A percentile compares a stretch with the other conserved stretches of the same genome.
Conservation (phyloP, 2,888 invertebrate genomes). For the Phalera bucephala region DNA sequence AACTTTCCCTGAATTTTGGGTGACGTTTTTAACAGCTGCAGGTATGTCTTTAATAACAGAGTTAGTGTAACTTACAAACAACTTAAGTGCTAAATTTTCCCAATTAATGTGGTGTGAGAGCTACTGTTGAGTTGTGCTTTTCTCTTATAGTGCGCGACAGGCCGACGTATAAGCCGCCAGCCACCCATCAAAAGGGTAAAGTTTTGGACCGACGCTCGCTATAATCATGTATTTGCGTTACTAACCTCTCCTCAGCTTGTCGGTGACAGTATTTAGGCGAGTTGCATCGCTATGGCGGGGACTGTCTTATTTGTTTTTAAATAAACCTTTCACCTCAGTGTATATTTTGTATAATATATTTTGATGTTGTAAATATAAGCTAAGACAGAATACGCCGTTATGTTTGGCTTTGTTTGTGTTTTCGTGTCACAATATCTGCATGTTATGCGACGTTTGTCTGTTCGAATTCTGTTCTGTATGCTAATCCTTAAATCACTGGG, state of each 20-base stretch:
- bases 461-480: constrained; percentile 2
- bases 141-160: constrained; percentile 75
- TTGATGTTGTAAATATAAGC: constrained; percentile 43
- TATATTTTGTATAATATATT: constrained; percentile 29
- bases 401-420: constrained; percentile 32
- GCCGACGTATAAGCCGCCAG: constrained; percentile 69
- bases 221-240: constrained; percentile 59
- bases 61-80: constrained; percentile 3
- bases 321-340: constrained; percentile 21
- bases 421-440: constrained; percentile 33
- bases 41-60: constrained; percentile 17
- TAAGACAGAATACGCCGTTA: constrained; percentile 58
- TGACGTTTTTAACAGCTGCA: constrained; percentile 25
- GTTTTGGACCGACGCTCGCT: constrained; percentile 61
- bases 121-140: constrained; percentile 74
- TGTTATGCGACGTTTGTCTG: constrained; percentile 18
- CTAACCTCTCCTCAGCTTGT: constrained; percentile 65
- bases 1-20: constrained; percentile 24
- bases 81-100: constrained; percentile 29
- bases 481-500: neutral
- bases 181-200: constrained; percentile 79
- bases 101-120: constrained; percentile 53
- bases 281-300: constrained; percentile 56
- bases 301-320: constrained; percentile 49
- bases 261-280: constrained; percentile 71